A percentile compares a stretch with the other conserved stretches of the same genome.
Conservation (phyloP, 92 coral and sea anemone genomes). For the Pocillopora grandis region DNA sequence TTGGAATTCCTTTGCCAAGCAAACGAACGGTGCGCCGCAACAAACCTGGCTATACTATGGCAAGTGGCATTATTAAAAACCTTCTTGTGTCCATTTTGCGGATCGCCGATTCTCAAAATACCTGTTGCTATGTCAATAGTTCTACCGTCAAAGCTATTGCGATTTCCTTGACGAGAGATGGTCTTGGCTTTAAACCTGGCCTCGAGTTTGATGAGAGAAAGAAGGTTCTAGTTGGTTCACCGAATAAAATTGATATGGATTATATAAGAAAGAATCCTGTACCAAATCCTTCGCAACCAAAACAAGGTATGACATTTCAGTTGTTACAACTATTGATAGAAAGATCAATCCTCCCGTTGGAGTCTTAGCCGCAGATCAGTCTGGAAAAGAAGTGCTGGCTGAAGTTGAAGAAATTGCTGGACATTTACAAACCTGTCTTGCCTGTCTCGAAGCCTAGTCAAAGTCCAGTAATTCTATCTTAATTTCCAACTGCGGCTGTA, state of each 20-base stretch:
- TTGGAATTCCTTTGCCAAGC: conserved; percentile 51
- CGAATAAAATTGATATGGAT: conserved; percentile 41
- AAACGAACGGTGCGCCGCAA: conserved; percentile 43
- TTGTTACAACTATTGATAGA: conserved; percentile 50
- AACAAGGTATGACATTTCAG: conserved; percentile 53
- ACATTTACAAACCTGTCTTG: conserved; percentile 45
- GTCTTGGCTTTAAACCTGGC: too few species aligned
- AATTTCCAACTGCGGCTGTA: conserved; percentile 40
- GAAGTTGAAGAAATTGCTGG: conserved; percentile 55
- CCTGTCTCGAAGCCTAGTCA: conserved; percentile 52
- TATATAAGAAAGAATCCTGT: conserved; percentile 47
- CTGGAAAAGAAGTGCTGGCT: conserved; percentile 48
- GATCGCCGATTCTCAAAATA: conserved; percentile 31
- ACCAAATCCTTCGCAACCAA: conserved; percentile 45
- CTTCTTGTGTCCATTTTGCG: conserved; percentile 43
- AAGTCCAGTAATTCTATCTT: conserved; percentile 49
- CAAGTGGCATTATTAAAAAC: conserved; percentile 61
- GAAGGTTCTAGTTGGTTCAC: conserved; percentile 44
- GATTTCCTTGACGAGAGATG: conserved; percentile 24
- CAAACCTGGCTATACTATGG: conserved; percentile 51
- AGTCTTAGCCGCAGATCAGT: conserved; percentile 43
- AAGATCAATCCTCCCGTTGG: conserved; percentile 50
- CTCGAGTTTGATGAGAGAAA: too few species aligned
- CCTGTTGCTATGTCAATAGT: conserved; percentile 46
- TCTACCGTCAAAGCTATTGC: conserved; percentile 45